Evolutionary conservation across 2,797 vertebrate species (phyloP).

Genomic region (Bryconaethiops microstoma): DNA sequence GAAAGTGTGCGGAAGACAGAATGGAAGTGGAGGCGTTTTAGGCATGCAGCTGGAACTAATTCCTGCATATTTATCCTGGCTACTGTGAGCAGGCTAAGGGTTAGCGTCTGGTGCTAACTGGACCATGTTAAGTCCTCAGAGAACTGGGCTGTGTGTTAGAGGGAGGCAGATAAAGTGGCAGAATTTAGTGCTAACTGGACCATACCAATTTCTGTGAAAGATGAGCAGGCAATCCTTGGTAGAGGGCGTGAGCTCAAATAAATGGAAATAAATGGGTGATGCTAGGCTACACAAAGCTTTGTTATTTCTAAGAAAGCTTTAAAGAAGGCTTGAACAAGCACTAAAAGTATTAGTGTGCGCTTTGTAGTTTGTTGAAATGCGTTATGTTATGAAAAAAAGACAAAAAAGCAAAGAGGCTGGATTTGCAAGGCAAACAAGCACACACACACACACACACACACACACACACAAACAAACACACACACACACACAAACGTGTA

Average conservation of each 20-base stretch:
- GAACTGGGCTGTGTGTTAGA: slow-evolving; percentile 57
- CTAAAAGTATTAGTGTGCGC: background rate
- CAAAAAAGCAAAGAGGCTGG: background rate
- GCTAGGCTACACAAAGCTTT: slow-evolving; percentile 24
- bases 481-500: no score
- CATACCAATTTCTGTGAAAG: slow-evolving; percentile 28
- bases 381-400: background rate
- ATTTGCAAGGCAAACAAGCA: no score
- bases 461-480: no score
- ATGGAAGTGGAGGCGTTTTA: slow-evolving; percentile 43
- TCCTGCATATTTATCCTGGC: slow-evolving; percentile 67
- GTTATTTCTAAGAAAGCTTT: background rate
- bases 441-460: no score
- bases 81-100: slow-evolving; percentile 70
- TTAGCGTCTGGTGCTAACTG: slow-evolving; percentile 82
- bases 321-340: background rate
- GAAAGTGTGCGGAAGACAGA: slow-evolving; percentile 43
- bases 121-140: slow-evolving; percentile 78
- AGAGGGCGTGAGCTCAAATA: slow-evolving; percentile 57
- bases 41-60: slow-evolving; percentile 68
- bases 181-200: slow-evolving; percentile 48
- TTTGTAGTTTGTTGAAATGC: background rate
- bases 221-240: slow-evolving; percentile 59
- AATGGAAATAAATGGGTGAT: slow-evolving; percentile 78
- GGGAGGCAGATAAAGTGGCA: slow-evolving; percentile 36